Percentiles rank a stretch among this genome's conserved stretches.
These are phyloP conservation scores for Eudemis profundana DNA, from an alignment of 2,888 invertebrate species.

Conservation along the genomic window DNA sequence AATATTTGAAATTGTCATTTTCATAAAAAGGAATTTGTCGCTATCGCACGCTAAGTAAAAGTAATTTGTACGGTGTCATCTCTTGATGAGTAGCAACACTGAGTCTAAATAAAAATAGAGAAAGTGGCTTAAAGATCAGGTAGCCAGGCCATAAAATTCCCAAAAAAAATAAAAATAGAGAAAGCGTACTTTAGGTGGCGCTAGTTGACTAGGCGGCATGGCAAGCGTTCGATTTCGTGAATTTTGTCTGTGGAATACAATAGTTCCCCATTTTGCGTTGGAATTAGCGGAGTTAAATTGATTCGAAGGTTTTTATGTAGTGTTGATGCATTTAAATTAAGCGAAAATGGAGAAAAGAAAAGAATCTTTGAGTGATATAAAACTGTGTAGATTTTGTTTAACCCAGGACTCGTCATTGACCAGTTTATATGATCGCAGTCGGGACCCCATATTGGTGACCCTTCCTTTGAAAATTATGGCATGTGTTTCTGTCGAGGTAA, in stretches of 20 bases:
- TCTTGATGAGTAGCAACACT: constrained; percentile 17
- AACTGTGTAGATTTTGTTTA: constrained; percentile 91
- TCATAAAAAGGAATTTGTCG: too few species aligned
- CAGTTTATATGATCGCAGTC: constrained; percentile 87
- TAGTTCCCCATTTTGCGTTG: constrained; percentile 41
- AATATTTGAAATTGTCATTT: too few species aligned
- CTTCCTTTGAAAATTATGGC: constrained; percentile 91
- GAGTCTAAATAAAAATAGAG: too few species aligned
- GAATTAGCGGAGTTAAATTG: constrained; percentile 22
- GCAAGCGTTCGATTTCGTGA: constrained; percentile 39
- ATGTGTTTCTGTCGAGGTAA: constrained; percentile 91
- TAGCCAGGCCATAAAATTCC: too few species aligned
- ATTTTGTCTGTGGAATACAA: constrained; percentile 37
- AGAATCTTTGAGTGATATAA: constrained; percentile 85
- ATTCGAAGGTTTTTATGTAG: constrained; percentile 27
- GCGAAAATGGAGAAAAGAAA: constrained; percentile 86
- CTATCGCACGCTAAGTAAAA: background rate
- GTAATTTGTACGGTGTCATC: too few species aligned
- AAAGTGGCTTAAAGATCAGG: too few species aligned
- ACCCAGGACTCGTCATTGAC: constrained; percentile 86
- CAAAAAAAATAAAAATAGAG: too few species aligned
- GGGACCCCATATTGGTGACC: constrained; percentile 85
- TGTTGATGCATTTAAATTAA: constrained; percentile 31
- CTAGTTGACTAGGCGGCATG: constrained; percentile 4
- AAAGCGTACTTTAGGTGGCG: constrained; percentile 15